Evolutionary conservation across 2,888 invertebrate genomes (phyloP).

Genomic region (Aspidapion aeneum): DNA sequence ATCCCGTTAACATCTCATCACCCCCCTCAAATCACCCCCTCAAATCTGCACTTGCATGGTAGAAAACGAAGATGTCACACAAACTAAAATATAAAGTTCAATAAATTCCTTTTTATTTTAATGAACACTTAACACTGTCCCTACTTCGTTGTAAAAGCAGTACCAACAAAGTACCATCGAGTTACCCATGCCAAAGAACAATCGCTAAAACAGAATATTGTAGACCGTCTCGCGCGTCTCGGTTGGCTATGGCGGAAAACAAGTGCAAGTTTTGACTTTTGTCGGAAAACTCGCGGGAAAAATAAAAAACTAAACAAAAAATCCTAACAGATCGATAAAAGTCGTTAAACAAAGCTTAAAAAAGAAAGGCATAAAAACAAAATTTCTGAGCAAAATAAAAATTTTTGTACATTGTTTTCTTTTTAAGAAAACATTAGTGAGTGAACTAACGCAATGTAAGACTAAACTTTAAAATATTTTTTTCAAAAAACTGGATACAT

Average conservation of each 20-base stretch:
- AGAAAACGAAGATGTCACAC: no score
- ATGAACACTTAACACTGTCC: no score
- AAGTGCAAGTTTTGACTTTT: neutral
- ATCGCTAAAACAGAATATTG: neutral
- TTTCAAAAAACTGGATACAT: neutral
- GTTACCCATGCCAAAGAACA: neutral
- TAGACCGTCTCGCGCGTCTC: neutral
- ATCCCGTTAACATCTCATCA: no score
- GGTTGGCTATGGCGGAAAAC: neutral
- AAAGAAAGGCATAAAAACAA: neutral
- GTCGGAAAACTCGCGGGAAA: neutral
- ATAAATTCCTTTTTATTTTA: no score
- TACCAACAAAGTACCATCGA: neutral
- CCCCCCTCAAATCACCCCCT: no score
- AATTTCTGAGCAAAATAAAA: neutral
- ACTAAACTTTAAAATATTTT: neutral
- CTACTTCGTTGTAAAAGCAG: neutral
- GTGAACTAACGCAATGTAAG: neutral
- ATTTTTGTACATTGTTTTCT: neutral
- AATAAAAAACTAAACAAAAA: neutral
- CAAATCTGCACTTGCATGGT: no score
- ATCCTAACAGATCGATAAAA: neutral
- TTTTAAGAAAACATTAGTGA: neutral
- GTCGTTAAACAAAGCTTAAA: neutral
- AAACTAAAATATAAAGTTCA: no score